Base-by-base conservation (phyloP, 2,113 vertebrate genomes). In the Myxocyprinus asiaticus region DNA sequence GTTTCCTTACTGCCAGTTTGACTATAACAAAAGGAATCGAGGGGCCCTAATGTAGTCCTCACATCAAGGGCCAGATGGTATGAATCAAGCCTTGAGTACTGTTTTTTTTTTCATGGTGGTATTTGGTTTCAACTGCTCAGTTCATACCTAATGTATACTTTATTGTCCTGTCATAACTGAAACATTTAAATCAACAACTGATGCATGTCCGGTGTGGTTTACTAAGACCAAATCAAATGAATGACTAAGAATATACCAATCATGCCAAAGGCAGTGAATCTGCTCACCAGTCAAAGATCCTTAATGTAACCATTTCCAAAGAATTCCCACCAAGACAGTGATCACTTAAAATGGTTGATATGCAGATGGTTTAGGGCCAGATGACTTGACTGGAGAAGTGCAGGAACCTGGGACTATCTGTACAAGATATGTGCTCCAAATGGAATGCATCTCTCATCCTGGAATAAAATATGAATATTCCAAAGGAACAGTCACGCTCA, bases 31-130 rank as follows among this genome's bases (percentile, higher is more conserved):
- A 79, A 79, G 47, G 33, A 77, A 55, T 51, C 14, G 6, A 11
- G 63, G 66, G 55, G 53, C 45, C 72, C 51, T 62, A 67, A 83
- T 69, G 67, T 81, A 69, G 63, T 71, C 56, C 62, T 71, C 73
- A 79, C 73, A 65, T 15, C 72, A 61, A 67, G 15, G 67, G 74
- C 79, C 87, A 88, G 82, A 88, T 88, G 86, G 79, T 81, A 82
- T 58, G 76, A 75, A 83, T 87, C 72, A 84, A 45, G 67, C 59
- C 84, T 78, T 59, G 50, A 44, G 79, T 22, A 8, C 22, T 33
- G 22, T 33, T 33, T 33, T 33, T 33, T 64, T 45, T 76, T 44
- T 85, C 81, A 77, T 22, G 62, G 77, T 70, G 77, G 68, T 59
- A 82, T 73, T 81, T 77, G 11, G 69, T 85, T 89, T 82, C 48